Evolutionary conservation across 2,113 vertebrate genomes (phyloP).

Genomic region (Apaloderma vittatum): DNA sequence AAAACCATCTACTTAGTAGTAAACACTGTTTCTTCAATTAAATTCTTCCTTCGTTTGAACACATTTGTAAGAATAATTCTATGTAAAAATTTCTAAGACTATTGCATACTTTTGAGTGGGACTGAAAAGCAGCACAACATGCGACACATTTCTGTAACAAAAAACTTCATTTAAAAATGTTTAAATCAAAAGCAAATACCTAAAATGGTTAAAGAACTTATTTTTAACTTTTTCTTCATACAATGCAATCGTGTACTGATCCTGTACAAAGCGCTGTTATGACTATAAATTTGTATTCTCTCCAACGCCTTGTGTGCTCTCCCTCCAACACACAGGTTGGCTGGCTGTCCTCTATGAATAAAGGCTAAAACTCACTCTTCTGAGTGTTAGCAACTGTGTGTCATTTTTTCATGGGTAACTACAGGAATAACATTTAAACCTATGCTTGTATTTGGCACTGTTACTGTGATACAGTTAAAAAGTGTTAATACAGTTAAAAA

Average conservation of each 20-base stretch:
- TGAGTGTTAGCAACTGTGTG: background rate
- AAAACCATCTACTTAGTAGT: background rate
- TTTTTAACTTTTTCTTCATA: background rate
- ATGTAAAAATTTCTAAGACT: background rate
- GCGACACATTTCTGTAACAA: background rate
- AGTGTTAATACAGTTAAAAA: background rate
- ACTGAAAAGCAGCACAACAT: background rate
- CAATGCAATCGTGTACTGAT: background rate
- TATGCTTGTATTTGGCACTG: background rate
- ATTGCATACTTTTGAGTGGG: background rate
- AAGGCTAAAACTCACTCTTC: background rate
- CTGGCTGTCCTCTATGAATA: background rate
- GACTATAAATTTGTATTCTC: background rate
- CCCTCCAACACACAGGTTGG: background rate
- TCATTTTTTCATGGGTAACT: background rate
- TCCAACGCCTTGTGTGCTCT: background rate
- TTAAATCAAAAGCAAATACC: background rate
- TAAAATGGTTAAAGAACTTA: background rate
- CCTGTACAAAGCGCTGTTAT: background rate
- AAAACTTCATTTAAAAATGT: background rate
- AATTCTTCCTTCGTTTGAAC: background rate
- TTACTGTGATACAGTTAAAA: background rate
- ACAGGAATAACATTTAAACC: background rate
- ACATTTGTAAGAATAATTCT: background rate
- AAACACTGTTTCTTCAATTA: background rate